phyloP scores from a whole-genome alignment of 2,113 vertebrate genomes.

The Synchiropus splendidus region DNA sequence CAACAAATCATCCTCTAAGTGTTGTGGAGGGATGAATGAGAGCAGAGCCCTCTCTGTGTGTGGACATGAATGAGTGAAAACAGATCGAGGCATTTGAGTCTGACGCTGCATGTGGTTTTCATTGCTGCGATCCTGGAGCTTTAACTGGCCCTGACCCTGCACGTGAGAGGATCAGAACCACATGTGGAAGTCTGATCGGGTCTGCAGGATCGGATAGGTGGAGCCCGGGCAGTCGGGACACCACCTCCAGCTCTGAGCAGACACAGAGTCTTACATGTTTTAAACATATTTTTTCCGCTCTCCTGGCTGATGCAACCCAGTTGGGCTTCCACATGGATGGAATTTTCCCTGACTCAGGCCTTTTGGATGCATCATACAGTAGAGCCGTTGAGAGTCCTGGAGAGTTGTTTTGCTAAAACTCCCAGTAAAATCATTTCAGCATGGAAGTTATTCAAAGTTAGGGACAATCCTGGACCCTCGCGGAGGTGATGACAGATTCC shows the following conservation, averaged over 20 bases:
- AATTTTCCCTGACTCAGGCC: conserved; percentile 45
- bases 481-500: conserved; percentile 4
- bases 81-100: too few relatives aligned
- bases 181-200: conserved; percentile 50
- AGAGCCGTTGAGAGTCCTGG: conserved; percentile 22
- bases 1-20: too few relatives aligned
- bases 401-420: conserved; percentile 20
- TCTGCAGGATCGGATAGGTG: conserved; percentile 42
- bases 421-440: conserved; percentile 14
- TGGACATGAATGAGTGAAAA: background rate
- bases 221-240: conserved; percentile 32
- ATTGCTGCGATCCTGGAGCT: conserved; percentile 40
- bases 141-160: conserved; percentile 38
- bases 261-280: conserved; percentile 32
- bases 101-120: conserved; percentile 43
- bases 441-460: conserved; percentile 11
- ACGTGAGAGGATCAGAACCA: conserved; percentile 60
- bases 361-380: conserved; percentile 36
- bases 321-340: conserved; percentile 42
- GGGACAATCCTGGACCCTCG: background rate
- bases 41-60: background rate
- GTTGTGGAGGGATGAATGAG: too few relatives aligned
- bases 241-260: conserved; percentile 9
- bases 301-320: conserved; percentile 46
- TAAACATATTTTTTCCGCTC: conserved; percentile 27